phyloP scores from a whole-genome alignment of 1,140 invertebrate species.

The Cryptotermes secundus region DNA sequence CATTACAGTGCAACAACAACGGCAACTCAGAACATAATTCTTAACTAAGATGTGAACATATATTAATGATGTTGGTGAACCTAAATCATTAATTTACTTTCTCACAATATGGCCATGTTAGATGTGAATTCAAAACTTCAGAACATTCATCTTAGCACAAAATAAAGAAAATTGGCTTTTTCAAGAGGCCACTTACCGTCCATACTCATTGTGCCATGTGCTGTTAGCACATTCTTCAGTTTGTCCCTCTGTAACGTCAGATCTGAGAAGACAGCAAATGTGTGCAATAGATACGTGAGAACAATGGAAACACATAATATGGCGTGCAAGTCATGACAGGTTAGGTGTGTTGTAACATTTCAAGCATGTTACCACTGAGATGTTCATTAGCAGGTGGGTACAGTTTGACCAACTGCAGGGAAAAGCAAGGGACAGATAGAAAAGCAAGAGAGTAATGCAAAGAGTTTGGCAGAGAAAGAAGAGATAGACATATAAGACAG shows the following conservation, averaged over 20 bases:
- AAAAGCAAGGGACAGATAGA: background rate
- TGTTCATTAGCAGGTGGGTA: background rate
- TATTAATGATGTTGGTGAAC: no score
- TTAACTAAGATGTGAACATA: no score
- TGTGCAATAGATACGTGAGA: constrained; percentile 28
- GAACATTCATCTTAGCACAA: background rate
- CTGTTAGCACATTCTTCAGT: constrained; percentile 43
- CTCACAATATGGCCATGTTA: no score
- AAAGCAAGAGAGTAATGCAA: background rate
- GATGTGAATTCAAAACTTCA: no score
- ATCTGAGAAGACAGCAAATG: constrained; percentile 43
- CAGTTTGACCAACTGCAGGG: background rate
- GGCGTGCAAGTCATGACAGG: constrained; percentile 20
- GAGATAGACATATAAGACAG: background rate
- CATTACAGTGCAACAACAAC: no score
- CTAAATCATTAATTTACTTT: no score
- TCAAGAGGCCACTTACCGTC: constrained; percentile 56
- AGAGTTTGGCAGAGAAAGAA: background rate
- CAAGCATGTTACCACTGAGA: background rate
- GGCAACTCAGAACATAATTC: no score
- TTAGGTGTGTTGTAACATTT: background rate
- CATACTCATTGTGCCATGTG: constrained; percentile 61
- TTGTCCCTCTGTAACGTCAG: constrained; percentile 40
- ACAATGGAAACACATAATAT: constrained; percentile 25
- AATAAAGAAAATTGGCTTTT: background rate